Base-by-base conservation (phyloP, 1,140 invertebrate species). In the Drosophila carrolli region DNA sequence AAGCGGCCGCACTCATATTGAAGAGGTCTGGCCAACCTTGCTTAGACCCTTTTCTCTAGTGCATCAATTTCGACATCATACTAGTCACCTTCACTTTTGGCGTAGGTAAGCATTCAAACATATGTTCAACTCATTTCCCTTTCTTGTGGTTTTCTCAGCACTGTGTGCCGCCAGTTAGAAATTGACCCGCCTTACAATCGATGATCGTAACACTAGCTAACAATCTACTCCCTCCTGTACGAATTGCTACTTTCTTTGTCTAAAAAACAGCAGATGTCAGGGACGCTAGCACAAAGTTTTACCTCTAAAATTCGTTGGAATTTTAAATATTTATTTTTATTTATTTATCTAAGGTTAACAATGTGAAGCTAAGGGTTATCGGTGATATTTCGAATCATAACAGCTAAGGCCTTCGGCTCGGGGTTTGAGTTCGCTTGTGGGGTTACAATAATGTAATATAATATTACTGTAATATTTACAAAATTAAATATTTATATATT, bases 161-260 rank as follows among this genome's bases (percentile, higher is more conserved):
- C 74, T 61, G 68, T 78, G 82, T 78, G 83, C 82, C 82, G 71
- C 57, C 75, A 73, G 72, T 89, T 88, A 80, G 56, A 61, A 74
- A 50, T 53, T 48, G 62, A 35, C 72, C 75, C 76, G 72, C 70
- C 78, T 43, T 11, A 59, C 61, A 72, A 78, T 77, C 43, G 48
- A 62, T 29, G 70, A 63, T 63, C 66, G 67, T 32, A 51, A 48
- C 60, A 81, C 74, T 61, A 63, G 65, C 66, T 40, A 71, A 50
- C 65, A 14, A 44, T 67, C 61, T 71, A 40, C 47, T 50, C 29
- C 54, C 50, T 47, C 32, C 46, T 48, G 53, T 50, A 47, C 61
- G 29, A 58, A 37, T 38, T 50, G 55, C 35, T 27, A 83, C 75
- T 83, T 79, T 86, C 79, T 62, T 70, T 56, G 35, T 6, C 1